Evolutionary conservation across 2,113 vertebrate species (phyloP).

Genomic region (Orcinus orca): DNA sequence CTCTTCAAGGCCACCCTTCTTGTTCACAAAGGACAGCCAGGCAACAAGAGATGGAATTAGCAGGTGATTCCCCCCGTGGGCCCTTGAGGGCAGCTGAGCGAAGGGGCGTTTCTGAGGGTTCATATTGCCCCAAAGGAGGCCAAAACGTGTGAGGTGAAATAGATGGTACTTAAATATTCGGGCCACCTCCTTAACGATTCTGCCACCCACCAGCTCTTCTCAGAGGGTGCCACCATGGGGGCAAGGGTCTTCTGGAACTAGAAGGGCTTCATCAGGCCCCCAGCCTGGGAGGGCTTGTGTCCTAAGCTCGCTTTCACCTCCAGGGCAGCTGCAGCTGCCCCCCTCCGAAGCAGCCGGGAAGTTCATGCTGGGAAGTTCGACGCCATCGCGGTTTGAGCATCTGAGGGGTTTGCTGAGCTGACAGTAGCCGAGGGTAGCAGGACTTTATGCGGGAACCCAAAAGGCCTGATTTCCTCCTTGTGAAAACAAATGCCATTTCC

Average conservation of each 20-base stretch:
- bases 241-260: neutral
- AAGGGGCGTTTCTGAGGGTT: neutral
- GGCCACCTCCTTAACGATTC: neutral
- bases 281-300: no score
- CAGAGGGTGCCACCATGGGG: neutral
- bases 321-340: neutral
- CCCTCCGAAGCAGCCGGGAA: neutral
- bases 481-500: conserved; percentile 44
- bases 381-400: accelerated
- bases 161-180: neutral
- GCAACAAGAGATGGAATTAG: neutral
- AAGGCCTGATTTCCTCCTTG: neutral
- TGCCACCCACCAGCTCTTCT: neutral
- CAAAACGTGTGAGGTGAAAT: neutral
- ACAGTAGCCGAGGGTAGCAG: neutral
- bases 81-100: neutral
- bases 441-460: neutral
- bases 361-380: neutral
- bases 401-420: neutral
- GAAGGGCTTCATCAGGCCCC: neutral
- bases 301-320: neutral
- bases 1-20: neutral
- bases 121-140: neutral
- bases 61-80: neutral
- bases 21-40: neutral